Base-by-base conservation (phyloP, 2,113 vertebrate genomes). In the Austrofundulus limnaeus region DNA sequence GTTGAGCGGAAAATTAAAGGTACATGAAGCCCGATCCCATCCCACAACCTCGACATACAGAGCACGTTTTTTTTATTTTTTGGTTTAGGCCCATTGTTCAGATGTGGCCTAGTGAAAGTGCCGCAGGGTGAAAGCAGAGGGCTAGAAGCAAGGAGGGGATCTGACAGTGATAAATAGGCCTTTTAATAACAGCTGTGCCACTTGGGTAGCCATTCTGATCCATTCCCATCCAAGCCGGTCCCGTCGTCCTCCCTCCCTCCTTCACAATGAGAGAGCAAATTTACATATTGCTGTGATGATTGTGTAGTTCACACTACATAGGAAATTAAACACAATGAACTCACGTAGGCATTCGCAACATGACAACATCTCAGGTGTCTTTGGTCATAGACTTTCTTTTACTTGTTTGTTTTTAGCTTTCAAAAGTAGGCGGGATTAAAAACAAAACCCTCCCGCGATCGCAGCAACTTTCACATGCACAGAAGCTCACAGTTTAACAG, bases 151-250 rank as follows among this genome's bases (percentile, higher is more conserved):
- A 87, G 87, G 75, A 87, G 87, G 86, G 85, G 91, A 87, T 75
- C 68, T 92, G 91, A 92, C 92, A 92, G 92, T 92, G 92, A 93
- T 93, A 93, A 93, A 93, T 93, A 93, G 92, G 85, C 87, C 91
- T 90, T 92, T 93, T 93, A 93, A 93, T 92, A 92, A 92, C 92
- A 93, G 92, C 92, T 93, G 92, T 90, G 88, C 87, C 91, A 90
- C 89, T 84, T 87, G 89, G 87, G 87, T 74, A 89, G 87, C 86
- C 88, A 89, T 87, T 90, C 81, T 87, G 85, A 89, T 88, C 85
- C 82, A 59, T 84, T 80, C 84, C 75, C 72, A 71, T 78, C 82
- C 86, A 78, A 74, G 82, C 77, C 75, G 55, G 56, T 70, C 80
- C 84, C 75, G 69, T 65, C 70, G 56, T 66, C 71, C 84, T 70